Base-by-base conservation (phyloP, 2,113 vertebrate species). In the Platichthys stellatus region DNA sequence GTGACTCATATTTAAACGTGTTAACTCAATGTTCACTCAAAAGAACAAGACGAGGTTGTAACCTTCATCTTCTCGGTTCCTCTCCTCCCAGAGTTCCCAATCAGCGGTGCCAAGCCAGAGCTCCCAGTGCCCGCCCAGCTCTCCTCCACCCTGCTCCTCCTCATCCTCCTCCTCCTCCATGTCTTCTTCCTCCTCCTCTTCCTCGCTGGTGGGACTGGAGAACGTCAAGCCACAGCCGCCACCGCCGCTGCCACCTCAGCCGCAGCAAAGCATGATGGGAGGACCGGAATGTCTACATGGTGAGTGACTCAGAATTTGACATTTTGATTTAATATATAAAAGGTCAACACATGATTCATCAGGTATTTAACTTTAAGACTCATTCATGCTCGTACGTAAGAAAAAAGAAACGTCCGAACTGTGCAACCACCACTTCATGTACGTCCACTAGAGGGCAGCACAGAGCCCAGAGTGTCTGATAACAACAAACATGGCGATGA, bases 61-160 rank as follows among this genome's bases (percentile, higher is more conserved):
- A 23, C 2, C 35, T 38, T 69, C 5, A 6, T 31, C 11, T 23
- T 20, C 7, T 17, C 49, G 15, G 7, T 2, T 58, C 12, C 2
- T 51, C 40, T 64, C 31, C 53, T 88, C 77, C 5, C 93, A 95
- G 92, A 94, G 92, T 69, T 93, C 93, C 66, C 94, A 94, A 85
- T 94, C 93, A 0, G 94, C 93, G 9, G 90, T 95, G 58, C 94
- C 94, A 72, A 93, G 89, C 86, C 94, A 95, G 92, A 95, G 94
- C 84, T 95, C 94, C 66, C 94, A 95, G 90, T 94, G 94, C 72
- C 93, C 93, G 0, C 93, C 93, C 2, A 75, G 83, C 24, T 94
- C 93, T 23, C 93, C 94, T 15, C 90, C 94, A 1, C 93, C 94
- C 15, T 94, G 92, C 72, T 94, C 93, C 28, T 94, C 94, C 83